Percentiles rank a stretch among this genome's conserved stretches.
These are phyloP conservation scores for Emmelina monodactyla DNA, from an alignment of 2,888 invertebrate genomes.

Conservation along the genomic window DNA sequence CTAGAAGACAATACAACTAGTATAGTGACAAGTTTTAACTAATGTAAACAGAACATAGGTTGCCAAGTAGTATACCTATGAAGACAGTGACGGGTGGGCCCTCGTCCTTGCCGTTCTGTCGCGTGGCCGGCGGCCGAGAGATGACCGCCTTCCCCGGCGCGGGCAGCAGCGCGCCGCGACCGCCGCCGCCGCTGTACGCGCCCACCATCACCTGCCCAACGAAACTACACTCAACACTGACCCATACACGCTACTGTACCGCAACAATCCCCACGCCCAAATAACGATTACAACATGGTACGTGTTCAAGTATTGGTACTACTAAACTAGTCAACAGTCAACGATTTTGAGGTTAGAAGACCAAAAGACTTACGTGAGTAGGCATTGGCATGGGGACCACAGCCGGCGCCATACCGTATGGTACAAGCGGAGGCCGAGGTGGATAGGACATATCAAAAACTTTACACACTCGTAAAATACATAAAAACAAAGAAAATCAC, in stretches of 20 bases:
- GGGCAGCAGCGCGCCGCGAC: slow-evolving; percentile 26
- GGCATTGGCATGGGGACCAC: slow-evolving; percentile 79
- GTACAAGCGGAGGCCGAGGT: slow-evolving; percentile 84
- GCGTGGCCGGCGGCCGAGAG: slow-evolving; percentile 38
- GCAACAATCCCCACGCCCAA: background rate
- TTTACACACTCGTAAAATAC: no score
- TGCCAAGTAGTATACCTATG: slow-evolving; percentile 70
- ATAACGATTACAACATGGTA: no score
- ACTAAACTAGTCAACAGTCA: slow-evolving; percentile 9
- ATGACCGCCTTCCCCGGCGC: slow-evolving; percentile 40
- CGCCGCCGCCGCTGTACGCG: slow-evolving; percentile 32
- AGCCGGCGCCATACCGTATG: slow-evolving; percentile 74
- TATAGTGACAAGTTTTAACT: background rate
- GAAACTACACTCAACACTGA: no score
- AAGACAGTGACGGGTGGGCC: slow-evolving; percentile 97
- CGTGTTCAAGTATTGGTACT: slow-evolving; percentile 8
- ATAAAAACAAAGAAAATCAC: no score
- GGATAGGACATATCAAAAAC: slow-evolving; percentile 91
- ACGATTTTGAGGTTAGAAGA: slow-evolving; percentile 5
- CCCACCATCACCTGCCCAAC: slow-evolving; percentile 47
- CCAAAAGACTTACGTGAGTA: slow-evolving; percentile 70
- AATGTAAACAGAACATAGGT: background rate
- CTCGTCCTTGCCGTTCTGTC: slow-evolving; percentile 56
- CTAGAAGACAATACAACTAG: slow-evolving; percentile 30
- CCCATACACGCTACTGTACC: no score